These are phyloP conservation scores for Semaprochilodus insignis DNA, from an alignment of 2,797 vertebrate species.

Conservation along the genomic window DNA sequence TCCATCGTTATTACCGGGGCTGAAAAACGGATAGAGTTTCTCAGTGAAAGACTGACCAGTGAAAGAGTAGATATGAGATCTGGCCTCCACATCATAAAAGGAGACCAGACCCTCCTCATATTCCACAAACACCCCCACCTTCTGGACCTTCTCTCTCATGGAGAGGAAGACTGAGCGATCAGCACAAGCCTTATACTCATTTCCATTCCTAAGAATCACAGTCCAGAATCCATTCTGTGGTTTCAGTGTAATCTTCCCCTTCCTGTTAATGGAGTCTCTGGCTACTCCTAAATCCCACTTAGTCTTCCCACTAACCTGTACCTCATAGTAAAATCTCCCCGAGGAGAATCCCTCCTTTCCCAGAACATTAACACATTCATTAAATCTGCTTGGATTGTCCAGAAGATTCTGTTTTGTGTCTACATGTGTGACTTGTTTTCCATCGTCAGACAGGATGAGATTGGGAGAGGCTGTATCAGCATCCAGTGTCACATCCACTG, in stretches of 20 bases:
- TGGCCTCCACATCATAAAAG: neutral
- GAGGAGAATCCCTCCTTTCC: neutral
- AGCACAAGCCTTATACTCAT: too few species aligned
- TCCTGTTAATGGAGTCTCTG: neutral
- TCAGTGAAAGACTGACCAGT: too few species aligned
- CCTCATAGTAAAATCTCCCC: neutral
- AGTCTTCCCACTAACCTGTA: neutral
- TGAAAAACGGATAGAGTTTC: too few species aligned
- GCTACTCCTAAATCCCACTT: neutral
- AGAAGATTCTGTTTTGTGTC: neutral
- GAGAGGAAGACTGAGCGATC: neutral
- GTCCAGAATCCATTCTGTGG: neutral
- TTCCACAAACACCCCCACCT: neutral
- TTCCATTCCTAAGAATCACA: too few species aligned
- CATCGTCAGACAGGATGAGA: neutral
- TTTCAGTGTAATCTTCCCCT: neutral
- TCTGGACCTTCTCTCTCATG: neutral
- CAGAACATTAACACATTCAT: neutral
- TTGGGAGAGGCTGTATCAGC: neutral
- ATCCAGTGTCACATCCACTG: conserved; percentile 3
- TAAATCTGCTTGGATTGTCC: neutral
- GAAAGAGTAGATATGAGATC: neutral
- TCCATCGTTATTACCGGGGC: neutral
- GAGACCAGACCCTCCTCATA: neutral
- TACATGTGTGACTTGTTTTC: neutral